A percentile compares a stretch with the other conserved stretches of the same genome.
These are phyloP conservation scores for Zaprionus taronus DNA, from an alignment of 1,140 invertebrate species.

Conservation along the genomic window DNA sequence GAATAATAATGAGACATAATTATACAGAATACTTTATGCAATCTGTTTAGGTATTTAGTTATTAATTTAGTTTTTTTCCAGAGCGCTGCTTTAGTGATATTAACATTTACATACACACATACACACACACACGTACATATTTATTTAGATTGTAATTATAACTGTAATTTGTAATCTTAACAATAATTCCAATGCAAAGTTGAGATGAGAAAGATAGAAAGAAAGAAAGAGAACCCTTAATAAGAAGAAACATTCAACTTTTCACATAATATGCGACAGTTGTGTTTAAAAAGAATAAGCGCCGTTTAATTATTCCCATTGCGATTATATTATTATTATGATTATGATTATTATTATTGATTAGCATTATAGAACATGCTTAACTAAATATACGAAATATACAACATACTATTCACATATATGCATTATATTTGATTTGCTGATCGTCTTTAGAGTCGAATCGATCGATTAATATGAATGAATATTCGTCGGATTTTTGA, in stretches of 20 bases:
- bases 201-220: background rate
- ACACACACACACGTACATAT: conserved; percentile 52
- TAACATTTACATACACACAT: conserved; percentile 69
- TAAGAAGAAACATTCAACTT: conserved; percentile 24
- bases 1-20: conserved; percentile 22
- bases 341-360: conserved; percentile 68
- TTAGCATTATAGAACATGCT: conserved; percentile 79
- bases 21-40: conserved; percentile 32
- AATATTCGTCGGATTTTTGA: too few relatives aligned
- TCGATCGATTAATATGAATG: too few relatives aligned
- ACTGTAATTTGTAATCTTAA: conserved; percentile 43
- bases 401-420: conserved; percentile 45
- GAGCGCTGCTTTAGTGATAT: conserved; percentile 82
- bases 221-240: conserved; percentile 3
- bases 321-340: conserved; percentile 46
- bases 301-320: conserved; percentile 64
- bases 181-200: conserved; percentile 43
- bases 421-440: background rate
- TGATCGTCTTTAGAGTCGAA: background rate
- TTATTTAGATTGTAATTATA: conserved; percentile 67
- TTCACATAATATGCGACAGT: conserved; percentile 29
- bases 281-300: conserved; percentile 41
- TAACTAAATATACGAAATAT: conserved; percentile 81
- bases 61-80: conserved; percentile 53
- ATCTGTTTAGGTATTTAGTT: conserved; percentile 46